Conservation (phyloP, 2,797 vertebrate genomes). For the Echiichthys vipera region DNA sequence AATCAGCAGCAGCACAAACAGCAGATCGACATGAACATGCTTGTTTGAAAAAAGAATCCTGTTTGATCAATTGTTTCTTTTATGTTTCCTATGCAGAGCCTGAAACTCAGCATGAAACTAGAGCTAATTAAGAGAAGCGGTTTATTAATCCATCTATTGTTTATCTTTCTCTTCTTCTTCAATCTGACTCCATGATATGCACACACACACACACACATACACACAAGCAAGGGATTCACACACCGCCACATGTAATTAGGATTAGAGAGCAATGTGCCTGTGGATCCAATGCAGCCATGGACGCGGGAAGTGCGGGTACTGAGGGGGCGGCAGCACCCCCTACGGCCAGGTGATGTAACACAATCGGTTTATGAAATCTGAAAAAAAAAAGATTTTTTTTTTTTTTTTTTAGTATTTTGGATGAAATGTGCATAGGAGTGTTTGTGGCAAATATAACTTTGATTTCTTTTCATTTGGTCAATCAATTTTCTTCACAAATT, state of each 20-base stretch:
- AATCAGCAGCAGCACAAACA: slow-evolving; percentile 1
- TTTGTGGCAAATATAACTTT: not conserved
- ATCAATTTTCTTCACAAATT: not conserved
- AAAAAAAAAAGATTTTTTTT: not conserved
- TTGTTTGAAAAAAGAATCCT: not conserved
- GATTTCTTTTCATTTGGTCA: not conserved
- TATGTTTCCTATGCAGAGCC: not conserved
- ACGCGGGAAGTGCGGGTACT: not conserved
- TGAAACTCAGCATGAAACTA: too few species aligned
- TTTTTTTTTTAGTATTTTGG: not conserved
- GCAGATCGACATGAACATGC: slow-evolving; percentile 1
- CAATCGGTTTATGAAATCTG: not conserved
- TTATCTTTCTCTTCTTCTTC: slow-evolving; percentile 19
- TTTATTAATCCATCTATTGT: slow-evolving; percentile 38
- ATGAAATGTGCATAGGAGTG: not conserved
- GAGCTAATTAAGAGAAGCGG: too few species aligned
- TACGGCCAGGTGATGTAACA: not conserved
- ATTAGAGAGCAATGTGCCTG: slow-evolving; percentile 44
- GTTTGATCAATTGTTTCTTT: slow-evolving; percentile 17
- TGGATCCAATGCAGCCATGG: slow-evolving; percentile 11
- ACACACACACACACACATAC: not conserved
- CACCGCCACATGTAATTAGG: slow-evolving; percentile 51
- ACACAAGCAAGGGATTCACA: slow-evolving; percentile 7
- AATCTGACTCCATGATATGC: not conserved
- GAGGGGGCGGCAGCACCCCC: not conserved